These are phyloP conservation scores for Alethe castanea DNA, from an alignment of 2,113 vertebrate genomes.

Conservation along the genomic window DNA sequence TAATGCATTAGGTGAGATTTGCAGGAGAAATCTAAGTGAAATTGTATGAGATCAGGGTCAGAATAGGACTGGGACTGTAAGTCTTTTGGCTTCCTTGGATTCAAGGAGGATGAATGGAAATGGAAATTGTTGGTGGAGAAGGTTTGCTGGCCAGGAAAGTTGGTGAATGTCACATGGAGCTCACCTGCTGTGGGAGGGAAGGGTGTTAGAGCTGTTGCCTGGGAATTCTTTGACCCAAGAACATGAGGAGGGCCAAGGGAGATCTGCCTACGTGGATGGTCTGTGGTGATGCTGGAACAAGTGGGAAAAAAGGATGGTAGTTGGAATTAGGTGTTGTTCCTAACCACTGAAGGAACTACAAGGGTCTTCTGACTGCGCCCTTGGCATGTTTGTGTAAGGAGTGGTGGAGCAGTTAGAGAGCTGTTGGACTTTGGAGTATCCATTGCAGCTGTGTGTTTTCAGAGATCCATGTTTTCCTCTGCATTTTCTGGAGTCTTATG, in stretches of 20 bases:
- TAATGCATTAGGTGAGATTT: background rate
- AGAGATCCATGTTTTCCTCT: background rate
- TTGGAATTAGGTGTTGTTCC: background rate
- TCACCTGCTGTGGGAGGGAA: background rate
- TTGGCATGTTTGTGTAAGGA: background rate
- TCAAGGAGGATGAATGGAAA: background rate
- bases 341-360: background rate
- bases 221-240: background rate
- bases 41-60: background rate
- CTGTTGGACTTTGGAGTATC: background rate
- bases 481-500: background rate
- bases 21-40: background rate
- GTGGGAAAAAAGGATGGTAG: background rate
- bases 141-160: background rate
- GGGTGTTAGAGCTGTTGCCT: background rate
- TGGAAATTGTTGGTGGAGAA: background rate
- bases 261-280: rapidly evolving
- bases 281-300: background rate
- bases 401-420: background rate
- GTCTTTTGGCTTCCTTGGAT: background rate
- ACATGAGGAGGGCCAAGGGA: background rate
- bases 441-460: background rate
- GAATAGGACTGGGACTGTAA: background rate
- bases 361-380: background rate
- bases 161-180: rapidly evolving